A percentile compares a stretch with the other conserved stretches of the same genome.
These are phyloP conservation scores for Aspidiotus destructor DNA, from an alignment of 2,888 invertebrate genomes.

Conservation along the genomic window DNA sequence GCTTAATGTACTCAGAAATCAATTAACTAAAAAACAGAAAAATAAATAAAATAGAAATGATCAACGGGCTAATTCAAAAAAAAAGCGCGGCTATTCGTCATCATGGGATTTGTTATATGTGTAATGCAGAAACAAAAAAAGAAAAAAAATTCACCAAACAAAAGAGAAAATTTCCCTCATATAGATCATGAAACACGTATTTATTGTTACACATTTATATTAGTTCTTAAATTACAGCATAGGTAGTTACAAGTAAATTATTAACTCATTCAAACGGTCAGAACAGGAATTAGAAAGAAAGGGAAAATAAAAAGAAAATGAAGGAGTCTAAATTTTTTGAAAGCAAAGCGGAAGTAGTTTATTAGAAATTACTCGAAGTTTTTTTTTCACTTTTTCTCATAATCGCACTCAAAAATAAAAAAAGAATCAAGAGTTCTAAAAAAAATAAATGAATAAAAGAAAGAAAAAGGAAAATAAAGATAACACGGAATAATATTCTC, in stretches of 20 bases:
- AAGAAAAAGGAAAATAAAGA: constrained; percentile 8
- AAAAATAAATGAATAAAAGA: constrained; percentile 10
- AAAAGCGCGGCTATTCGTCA: no score
- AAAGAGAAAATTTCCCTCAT: no score
- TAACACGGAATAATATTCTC: constrained; percentile 4
- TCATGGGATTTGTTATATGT: no score
- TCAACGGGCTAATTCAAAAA: no score
- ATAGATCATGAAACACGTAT: no score
- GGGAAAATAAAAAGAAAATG: background rate
- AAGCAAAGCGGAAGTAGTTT: background rate
- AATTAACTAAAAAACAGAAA: no score
- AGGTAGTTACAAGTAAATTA: background rate
- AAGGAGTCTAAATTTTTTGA: background rate
- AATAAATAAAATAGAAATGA: no score
- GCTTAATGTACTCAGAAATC: no score
- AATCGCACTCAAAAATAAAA: constrained; percentile 13
- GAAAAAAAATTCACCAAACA: no score
- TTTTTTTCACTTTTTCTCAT: background rate
- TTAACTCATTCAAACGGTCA: background rate
- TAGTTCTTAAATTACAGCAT: background rate
- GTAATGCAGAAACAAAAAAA: no score
- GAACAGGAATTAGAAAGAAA: background rate
- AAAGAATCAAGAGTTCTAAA: background rate
- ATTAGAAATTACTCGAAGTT: background rate
- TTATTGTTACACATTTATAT: no score